A percentile compares a stretch with the other conserved stretches of the same genome.
Evolutionary conservation across 1,140 invertebrate genomes (phyloP).

Genomic region (Ephestia elutella): DNA sequence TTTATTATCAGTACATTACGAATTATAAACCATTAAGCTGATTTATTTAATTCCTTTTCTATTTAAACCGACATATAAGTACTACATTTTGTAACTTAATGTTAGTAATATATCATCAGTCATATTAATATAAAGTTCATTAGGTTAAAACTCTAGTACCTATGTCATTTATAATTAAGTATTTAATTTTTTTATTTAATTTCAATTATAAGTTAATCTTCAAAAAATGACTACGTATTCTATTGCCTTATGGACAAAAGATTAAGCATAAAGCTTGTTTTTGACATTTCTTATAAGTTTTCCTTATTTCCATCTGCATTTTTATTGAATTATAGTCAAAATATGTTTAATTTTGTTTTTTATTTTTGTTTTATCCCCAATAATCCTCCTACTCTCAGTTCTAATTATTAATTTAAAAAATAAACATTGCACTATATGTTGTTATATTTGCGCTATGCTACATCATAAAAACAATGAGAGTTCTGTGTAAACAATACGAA

Average conservation of each 20-base stretch:
- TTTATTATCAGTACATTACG: constrained; percentile 73
- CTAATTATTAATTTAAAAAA: no score
- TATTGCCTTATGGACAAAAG: constrained; percentile 61
- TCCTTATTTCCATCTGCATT: constrained; percentile 72
- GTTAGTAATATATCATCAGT: constrained; percentile 67
- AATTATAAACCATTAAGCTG: constrained; percentile 67
- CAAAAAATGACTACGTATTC: constrained; percentile 61
- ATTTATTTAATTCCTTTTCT: constrained; percentile 72
- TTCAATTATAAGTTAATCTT: constrained; percentile 65
- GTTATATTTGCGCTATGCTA: no score
- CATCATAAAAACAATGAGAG: no score
- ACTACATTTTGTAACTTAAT: constrained; percentile 63
- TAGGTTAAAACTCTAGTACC: constrained; percentile 67
- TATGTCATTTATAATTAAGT: constrained; percentile 69
- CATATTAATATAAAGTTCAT: constrained; percentile 65
- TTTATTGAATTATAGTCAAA: constrained; percentile 74
- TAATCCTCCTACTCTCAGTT: background rate
- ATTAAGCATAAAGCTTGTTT: constrained; percentile 65
- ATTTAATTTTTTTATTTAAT: constrained; percentile 73
- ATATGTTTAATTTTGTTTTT: constrained; percentile 66
- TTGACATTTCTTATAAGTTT: constrained; percentile 72
- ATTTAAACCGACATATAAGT: constrained; percentile 66
- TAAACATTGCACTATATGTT: no score
- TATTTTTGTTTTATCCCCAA: constrained; percentile 45
- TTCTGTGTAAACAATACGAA: no score